Evolutionary conservation across 2,113 vertebrate species (phyloP), one percentile per base, ranked within the genome.

Genomic region (Actenoides hombroni): DNA sequence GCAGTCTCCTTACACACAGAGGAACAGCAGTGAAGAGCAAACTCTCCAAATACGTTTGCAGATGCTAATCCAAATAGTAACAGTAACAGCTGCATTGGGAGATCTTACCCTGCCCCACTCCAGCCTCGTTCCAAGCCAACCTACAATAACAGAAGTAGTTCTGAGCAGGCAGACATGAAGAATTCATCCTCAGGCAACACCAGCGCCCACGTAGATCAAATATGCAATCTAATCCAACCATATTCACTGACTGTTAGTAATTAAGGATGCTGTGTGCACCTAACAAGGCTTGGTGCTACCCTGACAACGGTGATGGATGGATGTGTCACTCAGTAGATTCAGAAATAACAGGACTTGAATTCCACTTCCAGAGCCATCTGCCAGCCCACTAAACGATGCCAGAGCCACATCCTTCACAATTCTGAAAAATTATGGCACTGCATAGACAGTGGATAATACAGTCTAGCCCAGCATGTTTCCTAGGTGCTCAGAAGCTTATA

Each of bases 91-190:
- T 37, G 33, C 11, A 4, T 0, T 23, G 37, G n/a, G 54, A 95
- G 37, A 35, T 60, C 6, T 49, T 24, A 53, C 39, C 19, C 24
- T 46, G 59, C 5, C 24, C 31, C 16, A 6, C 26, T 60, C 39
- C 70, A 73, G 69, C 20, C 57, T 13, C 21, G 26, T 15, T 92
- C 28, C 21, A 63, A 85, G 42, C 26, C 40, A 61, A 13, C 24
- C 29, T 53, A 51, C 21, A 39, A 48, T 0, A 0, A 51, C 7
- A 4, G 3, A 57, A 54, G 19, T 6, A 53, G n/a, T 29, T 42
- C 25, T 42, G 33, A 37, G 71, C 21, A 73, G 31, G 26, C 15
- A 92, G 79, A 84, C 33, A 16, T 1, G 9, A 6, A 68, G 42
- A 75, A 85, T 61, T 49, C 56, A n/a, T 19, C 56, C 54, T 65